Conservation (phyloP, 1,140 invertebrate species). For the Steinernema khuongi region DNA sequence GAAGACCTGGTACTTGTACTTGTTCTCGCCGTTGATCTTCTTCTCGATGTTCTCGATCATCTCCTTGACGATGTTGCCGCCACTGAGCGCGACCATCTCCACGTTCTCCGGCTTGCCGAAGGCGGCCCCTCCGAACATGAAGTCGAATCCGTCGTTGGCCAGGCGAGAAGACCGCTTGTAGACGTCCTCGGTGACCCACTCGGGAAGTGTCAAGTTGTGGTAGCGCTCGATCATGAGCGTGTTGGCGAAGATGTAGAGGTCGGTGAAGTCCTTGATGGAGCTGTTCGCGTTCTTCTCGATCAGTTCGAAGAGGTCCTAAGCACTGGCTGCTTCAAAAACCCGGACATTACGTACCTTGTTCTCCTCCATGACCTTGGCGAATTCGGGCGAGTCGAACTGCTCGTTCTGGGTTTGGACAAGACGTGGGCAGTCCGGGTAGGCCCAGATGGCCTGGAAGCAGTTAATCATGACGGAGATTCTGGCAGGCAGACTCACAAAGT, state of each 20-base stretch:
- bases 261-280: neutral
- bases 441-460: neutral
- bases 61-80: neutral
- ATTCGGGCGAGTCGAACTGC: neutral
- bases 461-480: neutral
- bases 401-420: neutral
- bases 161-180: neutral
- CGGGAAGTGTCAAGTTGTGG: constrained; percentile 17
- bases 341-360: neutral
- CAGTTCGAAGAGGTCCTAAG: neutral
- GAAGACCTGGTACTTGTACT: no score
- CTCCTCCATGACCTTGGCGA: neutral
- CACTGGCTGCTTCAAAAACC: neutral
- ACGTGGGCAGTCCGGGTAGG: neutral
- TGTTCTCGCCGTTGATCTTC: neutral
- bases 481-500: neutral
- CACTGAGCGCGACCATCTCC: neutral
- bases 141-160: neutral
- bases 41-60: neutral
- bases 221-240: neutral
- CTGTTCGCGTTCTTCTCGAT: neutral
- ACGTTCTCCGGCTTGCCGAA: neutral
- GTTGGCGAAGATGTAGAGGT: neutral
- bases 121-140: neutral
- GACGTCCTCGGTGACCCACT: constrained; percentile 12